Evolutionary conservation across 2,888 invertebrate genomes (phyloP).

Genomic region (Marasmarcha lunaedactyla): DNA sequence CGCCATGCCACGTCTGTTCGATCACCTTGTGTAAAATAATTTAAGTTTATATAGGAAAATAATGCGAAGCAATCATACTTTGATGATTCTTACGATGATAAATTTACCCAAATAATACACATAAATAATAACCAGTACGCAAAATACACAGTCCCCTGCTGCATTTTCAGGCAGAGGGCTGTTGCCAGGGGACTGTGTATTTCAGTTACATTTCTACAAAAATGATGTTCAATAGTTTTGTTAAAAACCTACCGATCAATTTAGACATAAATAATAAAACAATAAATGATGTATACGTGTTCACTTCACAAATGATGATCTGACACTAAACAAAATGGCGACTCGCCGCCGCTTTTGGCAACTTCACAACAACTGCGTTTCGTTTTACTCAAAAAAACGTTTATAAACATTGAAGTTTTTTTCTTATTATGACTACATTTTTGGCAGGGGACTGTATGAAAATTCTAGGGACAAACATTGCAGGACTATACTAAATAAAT

Average conservation of each 20-base stretch:
- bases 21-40: neutral
- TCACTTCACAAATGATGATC: no score
- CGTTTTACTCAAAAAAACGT: no score
- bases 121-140: constrained; percentile 4
- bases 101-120: constrained; percentile 6
- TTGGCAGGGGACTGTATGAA: constrained; percentile 12
- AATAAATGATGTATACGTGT: no score
- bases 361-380: no score
- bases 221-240: constrained; percentile 5
- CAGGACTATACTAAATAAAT: constrained; percentile 6
- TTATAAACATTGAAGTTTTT: constrained; percentile 9
- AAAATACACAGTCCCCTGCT: no score
- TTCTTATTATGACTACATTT: constrained; percentile 8
- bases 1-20: neutral
- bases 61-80: no score
- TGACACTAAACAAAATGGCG: no score
- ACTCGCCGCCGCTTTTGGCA: no score
- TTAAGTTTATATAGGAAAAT: no score
- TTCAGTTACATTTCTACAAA: constrained; percentile 5
- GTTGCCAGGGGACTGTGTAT: constrained; percentile 7
- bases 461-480: constrained; percentile 11
- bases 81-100: neutral
- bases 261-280: no score
- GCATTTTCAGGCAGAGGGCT: neutral
- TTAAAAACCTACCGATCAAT: constrained; percentile 4